phyloP scores from a whole-genome alignment of 2,797 vertebrate genomes.

The Acropternis orthonyx region DNA sequence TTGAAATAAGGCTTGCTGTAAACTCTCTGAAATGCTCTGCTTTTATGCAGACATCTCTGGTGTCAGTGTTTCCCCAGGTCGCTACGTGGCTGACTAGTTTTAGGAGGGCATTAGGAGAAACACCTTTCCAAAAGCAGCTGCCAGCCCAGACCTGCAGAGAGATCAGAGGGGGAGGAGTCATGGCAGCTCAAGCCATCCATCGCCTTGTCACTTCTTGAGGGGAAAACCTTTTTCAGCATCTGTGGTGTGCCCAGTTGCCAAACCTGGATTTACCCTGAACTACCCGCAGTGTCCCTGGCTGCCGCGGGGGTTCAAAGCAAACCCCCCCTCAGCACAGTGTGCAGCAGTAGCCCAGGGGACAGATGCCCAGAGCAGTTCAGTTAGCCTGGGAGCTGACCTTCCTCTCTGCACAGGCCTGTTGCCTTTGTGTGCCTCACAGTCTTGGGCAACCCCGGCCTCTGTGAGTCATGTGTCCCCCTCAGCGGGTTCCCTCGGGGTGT shows the following conservation, averaged over 20 bases:
- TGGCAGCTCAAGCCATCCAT: too few relatives aligned
- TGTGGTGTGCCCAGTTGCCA: not conserved
- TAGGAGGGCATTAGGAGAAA: not conserved
- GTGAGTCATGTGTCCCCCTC: not conserved
- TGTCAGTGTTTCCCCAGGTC: not conserved
- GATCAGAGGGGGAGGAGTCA: not conserved
- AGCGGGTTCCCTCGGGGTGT: not conserved
- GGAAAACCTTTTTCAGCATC: not conserved
- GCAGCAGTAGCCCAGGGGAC: not conserved
- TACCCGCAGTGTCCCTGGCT: not conserved
- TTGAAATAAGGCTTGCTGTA: not conserved
- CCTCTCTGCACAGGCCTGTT: not conserved
- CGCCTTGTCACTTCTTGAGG: not conserved
- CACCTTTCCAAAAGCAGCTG: not conserved
- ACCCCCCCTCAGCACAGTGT: fast-evolving
- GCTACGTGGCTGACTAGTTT: not conserved
- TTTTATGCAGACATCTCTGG: not conserved
- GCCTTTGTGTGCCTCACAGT: not conserved
- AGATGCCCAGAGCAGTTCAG: not conserved
- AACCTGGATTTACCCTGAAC: not conserved
- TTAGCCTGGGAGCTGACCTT: not conserved
- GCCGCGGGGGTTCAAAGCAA: fast-evolving
- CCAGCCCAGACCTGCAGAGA: not conserved
- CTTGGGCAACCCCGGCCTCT: not conserved
- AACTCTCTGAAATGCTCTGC: not conserved